Conservation (phyloP, 2,888 invertebrate genomes). For the Torymus texanus region DNA sequence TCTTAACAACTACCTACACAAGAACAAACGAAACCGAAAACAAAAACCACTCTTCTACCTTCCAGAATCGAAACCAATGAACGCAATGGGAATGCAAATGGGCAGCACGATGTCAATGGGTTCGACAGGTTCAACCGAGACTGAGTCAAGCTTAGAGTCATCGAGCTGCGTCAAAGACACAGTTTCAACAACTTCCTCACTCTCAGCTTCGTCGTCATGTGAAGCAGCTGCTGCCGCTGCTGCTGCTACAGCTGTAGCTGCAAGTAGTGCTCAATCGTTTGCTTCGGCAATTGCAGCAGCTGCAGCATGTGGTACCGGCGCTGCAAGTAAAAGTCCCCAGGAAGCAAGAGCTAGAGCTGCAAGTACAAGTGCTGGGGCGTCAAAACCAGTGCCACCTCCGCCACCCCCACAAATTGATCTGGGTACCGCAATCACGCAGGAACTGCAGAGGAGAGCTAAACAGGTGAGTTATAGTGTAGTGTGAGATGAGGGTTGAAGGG, state of each 20-base stretch:
- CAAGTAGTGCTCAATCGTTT: neutral
- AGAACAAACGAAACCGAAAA: no score
- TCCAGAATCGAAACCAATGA: conserved; percentile 71
- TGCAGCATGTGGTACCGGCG: no score
- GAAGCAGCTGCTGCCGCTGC: conserved; percentile 64
- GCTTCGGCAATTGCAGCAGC: neutral
- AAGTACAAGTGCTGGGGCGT: no score
- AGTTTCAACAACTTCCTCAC: conserved; percentile 70
- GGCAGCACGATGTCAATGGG: conserved; percentile 74
- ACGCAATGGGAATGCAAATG: conserved; percentile 73
- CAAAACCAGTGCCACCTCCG: conserved; percentile 54
- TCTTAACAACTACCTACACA: no score
- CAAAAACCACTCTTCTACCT: no score
- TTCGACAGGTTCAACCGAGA: conserved; percentile 73
- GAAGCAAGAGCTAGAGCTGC: no score
- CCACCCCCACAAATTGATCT: conserved; percentile 76
- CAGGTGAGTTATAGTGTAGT: conserved; percentile 72
- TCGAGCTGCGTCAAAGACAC: conserved; percentile 72
- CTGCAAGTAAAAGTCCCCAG: no score
- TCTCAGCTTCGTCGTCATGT: conserved; percentile 71
- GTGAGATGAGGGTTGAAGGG: no score
- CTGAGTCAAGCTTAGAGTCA: conserved; percentile 72
- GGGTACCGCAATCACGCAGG: conserved; percentile 83
- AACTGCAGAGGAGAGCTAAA: conserved; percentile 82
- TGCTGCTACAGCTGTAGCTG: conserved; percentile 37